Evolutionary conservation across 2,888 invertebrate genomes (phyloP), one percentile per base, ranked within the genome.

Genomic region (Geophilus truncorum): DNA sequence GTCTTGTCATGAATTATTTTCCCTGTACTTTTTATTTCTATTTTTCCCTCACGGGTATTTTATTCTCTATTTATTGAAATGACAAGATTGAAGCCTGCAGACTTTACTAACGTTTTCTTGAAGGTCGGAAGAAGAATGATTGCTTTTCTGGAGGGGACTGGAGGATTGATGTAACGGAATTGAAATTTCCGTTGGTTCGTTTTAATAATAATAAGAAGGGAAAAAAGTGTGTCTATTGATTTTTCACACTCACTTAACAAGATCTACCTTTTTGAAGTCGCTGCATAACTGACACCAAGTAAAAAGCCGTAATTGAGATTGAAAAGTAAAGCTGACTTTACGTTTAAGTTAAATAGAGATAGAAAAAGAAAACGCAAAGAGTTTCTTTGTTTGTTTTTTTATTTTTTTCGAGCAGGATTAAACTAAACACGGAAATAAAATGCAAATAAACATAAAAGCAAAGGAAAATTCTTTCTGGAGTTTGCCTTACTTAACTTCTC

Each of bases 51-150:
- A 25, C 25, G 28, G 25, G 70, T 28, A 25, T 70, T 70, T 70
- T 70, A 70, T 70, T 70, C 70, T 70, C 25, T 70, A 28, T 70
- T 70, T 70, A 70, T 70, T 70, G 70, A 70, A 70, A 70, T 70
- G 70, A 70, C 70, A 70, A 70, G 70, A 70, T 70, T 70, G 70
- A 70, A 70, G 25, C 70, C 70, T 70, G 70, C 70, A 70, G 70
- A 70, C 70, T 70, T 23, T 70, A 25, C 70, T 70, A 70, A 70
- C 70, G 70, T 70, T 70, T 51, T 70, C 70, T 70, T 70, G 70
- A 70, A 70, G 70, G 70, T 70, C 70, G 70, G 28, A 25, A 70
- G 70, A 70, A 70, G 28, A 70, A 70, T 70, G 70, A 70, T 70
- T 70, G 70, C 70, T 28, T 70, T 70, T 70, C 70, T 70, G 25